Conservation (phyloP, 2,797 vertebrate species). For the Discoglossus pictus region DNA sequence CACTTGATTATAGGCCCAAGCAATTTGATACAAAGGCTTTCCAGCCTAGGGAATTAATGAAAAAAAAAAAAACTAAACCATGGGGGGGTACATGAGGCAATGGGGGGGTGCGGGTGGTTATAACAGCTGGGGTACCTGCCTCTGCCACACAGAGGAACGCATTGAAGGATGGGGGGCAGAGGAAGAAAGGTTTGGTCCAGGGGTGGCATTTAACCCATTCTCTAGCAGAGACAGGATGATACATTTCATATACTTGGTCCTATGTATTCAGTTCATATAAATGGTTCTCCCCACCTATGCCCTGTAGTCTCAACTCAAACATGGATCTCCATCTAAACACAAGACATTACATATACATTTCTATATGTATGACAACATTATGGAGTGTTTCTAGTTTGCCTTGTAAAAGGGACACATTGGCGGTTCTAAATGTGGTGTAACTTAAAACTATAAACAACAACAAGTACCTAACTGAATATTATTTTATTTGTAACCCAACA, state of each 20-base stretch:
- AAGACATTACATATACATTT: no score
- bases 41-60: conserved; percentile 14
- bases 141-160: conserved; percentile 14
- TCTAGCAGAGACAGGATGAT: neutral
- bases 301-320: neutral
- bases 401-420: no score
- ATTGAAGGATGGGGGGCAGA: conserved; percentile 22
- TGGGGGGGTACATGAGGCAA: neutral
- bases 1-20: conserved; percentile 47
- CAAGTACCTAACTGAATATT: no score
- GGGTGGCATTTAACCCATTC: conserved; percentile 1
- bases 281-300: neutral
- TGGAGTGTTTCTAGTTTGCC: no score
- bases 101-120: neutral
- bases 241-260: conserved; percentile 19
- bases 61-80: conserved; percentile 13
- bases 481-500: no score
- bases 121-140: neutral
- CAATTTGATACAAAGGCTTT: conserved; percentile 44
- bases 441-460: no score
- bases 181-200: conserved; percentile 30
- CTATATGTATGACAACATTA: no score
- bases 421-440: no score
- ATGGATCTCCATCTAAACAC: no score
- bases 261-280: neutral